Percentiles rank a stretch among this genome's conserved stretches.
Conservation (phyloP, 1,140 invertebrate genomes). For the Calycopis cecrops region DNA sequence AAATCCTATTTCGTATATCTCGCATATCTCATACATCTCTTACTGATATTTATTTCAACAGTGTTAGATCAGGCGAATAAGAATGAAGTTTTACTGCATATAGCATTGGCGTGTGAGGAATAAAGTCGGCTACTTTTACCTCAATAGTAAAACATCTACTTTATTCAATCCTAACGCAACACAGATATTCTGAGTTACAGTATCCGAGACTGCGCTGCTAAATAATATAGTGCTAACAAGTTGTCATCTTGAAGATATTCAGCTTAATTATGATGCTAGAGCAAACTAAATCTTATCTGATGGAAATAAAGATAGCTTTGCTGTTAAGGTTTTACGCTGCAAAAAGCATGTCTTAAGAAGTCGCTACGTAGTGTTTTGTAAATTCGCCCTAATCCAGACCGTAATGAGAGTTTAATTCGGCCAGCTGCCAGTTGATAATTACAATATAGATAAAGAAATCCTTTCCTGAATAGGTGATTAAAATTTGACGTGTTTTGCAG, state of each 20-base stretch:
- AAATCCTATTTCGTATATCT: too few relatives aligned
- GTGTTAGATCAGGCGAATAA: too few relatives aligned
- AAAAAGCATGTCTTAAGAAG: conserved; percentile 13
- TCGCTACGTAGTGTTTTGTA: conserved; percentile 16
- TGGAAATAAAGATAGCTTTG: conserved; percentile 8
- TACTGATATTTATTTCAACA: too few relatives aligned
- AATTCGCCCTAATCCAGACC: conserved; percentile 17
- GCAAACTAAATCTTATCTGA: background rate
- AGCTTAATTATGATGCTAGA: background rate
- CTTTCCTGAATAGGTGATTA: background rate
- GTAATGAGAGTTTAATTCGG: conserved; percentile 23
- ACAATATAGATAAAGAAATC: conserved; percentile 23
- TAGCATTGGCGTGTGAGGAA: too few relatives aligned
- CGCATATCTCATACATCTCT: too few relatives aligned
- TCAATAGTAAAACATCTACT: too few relatives aligned
- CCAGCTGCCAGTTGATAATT: conserved; percentile 21
- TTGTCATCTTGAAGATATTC: conserved; percentile 1
- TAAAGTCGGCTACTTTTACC: too few relatives aligned
- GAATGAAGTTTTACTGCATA: too few relatives aligned
- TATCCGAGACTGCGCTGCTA: background rate
- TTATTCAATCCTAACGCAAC: too few relatives aligned
- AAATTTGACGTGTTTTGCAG: background rate
- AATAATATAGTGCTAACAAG: conserved; percentile 4
- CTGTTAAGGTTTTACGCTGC: background rate
- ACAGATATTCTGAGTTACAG: background rate